Base-by-base conservation (phyloP, 2,797 vertebrate species). In the Carapus acus region DNA sequence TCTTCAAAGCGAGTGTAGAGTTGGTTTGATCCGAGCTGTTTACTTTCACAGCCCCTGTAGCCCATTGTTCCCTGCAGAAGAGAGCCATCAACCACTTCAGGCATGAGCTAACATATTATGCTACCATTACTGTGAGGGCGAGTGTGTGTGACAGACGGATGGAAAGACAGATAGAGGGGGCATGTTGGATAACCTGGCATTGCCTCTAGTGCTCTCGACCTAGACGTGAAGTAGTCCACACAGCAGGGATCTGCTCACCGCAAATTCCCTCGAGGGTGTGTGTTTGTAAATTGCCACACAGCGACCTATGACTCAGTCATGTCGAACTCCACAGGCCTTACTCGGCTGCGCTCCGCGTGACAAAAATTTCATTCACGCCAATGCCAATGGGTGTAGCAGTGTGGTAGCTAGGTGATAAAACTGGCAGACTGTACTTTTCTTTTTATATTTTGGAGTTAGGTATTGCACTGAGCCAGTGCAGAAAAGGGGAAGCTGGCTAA, bases 21-120 rank as follows among this genome's bases (percentile, higher is more conserved):
- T 81, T 79, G 76, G 79, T 80, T 85, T 83, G 82, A 85, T 86
- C 81, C 59, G 67, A 80, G 81, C 82, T 83, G 77, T 82, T 86
- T 83, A 81, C 73, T 80, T 82, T 83, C 80, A 82, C 74, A 66
- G 69, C 80, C 74, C 70, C 78, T 67, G 70, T 80, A 79, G 76
- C 69, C 76, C 67, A n/a, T n/a, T 40, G 52, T 58, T 74, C 72
- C 78, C 78, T 71, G 71, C 72, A 79, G 78, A 81, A 75, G 79
- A 74, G 77, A 67, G 74, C 79, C 73, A 81, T 83, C 78, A 83
- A 72, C 70, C 69, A 80, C 77, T 86, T 78, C 78, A 86, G 73
- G 82, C 82, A 77, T 81, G 75, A 83, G 76, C 78, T 71, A 69
- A 76, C 80, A 78, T 79, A 83, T 81, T 75, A 83, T 68, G 52